Evolutionary conservation across 2,113 vertebrate genomes (phyloP).

Genomic region (Alethe castanea): DNA sequence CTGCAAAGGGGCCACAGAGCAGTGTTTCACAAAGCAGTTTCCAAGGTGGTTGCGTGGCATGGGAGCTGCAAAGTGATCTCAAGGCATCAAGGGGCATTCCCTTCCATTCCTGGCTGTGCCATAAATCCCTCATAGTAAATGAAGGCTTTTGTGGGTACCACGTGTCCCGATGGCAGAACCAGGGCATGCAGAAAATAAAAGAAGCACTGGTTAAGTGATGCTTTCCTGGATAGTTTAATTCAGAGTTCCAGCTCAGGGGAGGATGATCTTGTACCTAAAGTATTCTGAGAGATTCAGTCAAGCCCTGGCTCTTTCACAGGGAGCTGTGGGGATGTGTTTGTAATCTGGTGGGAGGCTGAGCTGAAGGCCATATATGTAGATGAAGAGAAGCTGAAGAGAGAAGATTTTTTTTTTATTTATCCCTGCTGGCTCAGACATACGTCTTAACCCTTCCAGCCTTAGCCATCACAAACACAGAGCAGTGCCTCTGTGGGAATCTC

Average conservation of each 20-base stretch:
- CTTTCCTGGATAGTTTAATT: neutral
- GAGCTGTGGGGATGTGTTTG: neutral
- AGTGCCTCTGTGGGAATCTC: neutral
- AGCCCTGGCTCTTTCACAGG: neutral
- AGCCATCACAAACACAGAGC: neutral
- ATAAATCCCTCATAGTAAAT: neutral
- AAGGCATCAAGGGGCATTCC: neutral
- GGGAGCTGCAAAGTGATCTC: neutral
- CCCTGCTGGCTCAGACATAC: slow-evolving; percentile 7
- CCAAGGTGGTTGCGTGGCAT: neutral
- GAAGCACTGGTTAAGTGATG: accelerated
- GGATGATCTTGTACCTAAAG: slow-evolving; percentile 34
- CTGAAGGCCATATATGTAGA: slow-evolving; percentile 63
- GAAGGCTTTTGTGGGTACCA: neutral
- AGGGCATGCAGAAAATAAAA: neutral
- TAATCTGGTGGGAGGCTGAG: slow-evolving; percentile 15
- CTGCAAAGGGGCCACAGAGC: neutral
- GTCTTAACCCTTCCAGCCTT: neutral
- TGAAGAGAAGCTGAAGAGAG: slow-evolving; percentile 15
- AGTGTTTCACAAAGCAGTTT: neutral
- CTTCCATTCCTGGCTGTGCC: neutral
- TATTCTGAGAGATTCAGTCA: slow-evolving; percentile 17
- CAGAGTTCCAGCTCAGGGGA: neutral
- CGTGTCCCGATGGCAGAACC: neutral
- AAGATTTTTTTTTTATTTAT: slow-evolving; percentile 37